phyloP scores from a whole-genome alignment of 1,140 invertebrate genomes.

The Oryctes rhinoceros region DNA sequence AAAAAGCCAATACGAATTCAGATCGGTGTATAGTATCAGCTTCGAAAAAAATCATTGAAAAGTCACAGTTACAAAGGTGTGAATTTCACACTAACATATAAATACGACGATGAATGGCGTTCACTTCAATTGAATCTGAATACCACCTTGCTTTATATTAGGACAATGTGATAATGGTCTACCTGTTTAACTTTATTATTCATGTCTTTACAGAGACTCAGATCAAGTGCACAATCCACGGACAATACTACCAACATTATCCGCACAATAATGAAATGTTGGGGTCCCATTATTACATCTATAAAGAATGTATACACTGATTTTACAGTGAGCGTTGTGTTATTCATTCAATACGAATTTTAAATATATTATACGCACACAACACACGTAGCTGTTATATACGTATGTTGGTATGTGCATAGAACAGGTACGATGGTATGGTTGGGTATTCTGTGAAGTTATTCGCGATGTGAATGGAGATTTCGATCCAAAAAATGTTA shows the following conservation, averaged over 20 bases:
- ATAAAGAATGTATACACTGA: constrained; percentile 57
- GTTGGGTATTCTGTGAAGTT: neutral
- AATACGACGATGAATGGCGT: constrained; percentile 47
- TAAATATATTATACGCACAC: constrained; percentile 43
- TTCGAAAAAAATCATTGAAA: constrained; percentile 43
- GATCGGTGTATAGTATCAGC: constrained; percentile 1
- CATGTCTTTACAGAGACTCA: constrained; percentile 53
- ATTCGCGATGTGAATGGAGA: neutral
- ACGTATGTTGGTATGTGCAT: neutral
- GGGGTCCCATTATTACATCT: constrained; percentile 55
- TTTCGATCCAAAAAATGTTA: neutral
- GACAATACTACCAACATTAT: constrained; percentile 56
- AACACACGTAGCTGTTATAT: neutral
- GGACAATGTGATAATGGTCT: constrained; percentile 56
- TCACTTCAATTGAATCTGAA: constrained; percentile 53
- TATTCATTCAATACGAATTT: constrained; percentile 50
- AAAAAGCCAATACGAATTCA: constrained; percentile 20
- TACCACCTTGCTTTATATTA: constrained; percentile 55
- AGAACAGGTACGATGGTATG: constrained; percentile 19
- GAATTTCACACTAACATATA: constrained; percentile 52
- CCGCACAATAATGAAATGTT: constrained; percentile 57
- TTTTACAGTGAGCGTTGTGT: constrained; percentile 52
- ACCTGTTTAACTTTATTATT: constrained; percentile 59
- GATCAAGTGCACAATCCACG: constrained; percentile 58
- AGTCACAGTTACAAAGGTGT: constrained; percentile 45